Conservation (phyloP, 1,140 invertebrate genomes). For the Oreohelix idahoensis region DNA sequence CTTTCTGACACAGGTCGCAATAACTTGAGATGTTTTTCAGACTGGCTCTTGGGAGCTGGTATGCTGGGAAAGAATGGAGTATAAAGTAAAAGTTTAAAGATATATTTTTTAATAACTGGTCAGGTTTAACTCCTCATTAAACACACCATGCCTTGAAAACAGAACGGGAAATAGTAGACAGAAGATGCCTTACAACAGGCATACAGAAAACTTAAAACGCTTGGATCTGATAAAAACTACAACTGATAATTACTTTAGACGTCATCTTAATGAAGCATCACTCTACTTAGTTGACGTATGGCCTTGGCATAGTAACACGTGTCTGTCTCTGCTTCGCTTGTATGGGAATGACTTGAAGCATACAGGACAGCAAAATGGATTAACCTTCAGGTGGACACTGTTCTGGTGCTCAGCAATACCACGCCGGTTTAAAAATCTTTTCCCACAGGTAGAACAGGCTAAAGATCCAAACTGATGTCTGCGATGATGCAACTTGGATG, state of each 20-base stretch:
- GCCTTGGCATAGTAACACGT: background rate
- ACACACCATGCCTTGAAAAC: background rate
- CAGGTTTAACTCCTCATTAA: background rate
- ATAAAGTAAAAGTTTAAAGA: background rate
- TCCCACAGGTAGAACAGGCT: slow-evolving; percentile 1
- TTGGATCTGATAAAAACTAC: no score
- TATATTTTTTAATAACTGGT: background rate
- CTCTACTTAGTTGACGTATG: background rate
- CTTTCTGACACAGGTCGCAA: slow-evolving; percentile 23
- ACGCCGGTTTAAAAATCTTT: background rate
- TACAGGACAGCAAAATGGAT: background rate
- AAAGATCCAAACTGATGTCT: background rate
- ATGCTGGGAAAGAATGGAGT: slow-evolving; percentile 25
- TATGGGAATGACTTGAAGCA: slow-evolving; percentile 4
- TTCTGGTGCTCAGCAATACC: slow-evolving; percentile 15
- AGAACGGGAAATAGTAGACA: background rate
- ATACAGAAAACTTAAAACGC: no score
- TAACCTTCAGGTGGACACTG: slow-evolving; percentile 19
- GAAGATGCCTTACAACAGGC: background rate
- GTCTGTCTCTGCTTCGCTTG: slow-evolving; percentile 5
- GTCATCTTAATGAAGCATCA: no score
- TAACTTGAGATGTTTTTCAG: background rate
- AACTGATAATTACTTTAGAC: no score
- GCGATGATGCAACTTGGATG: background rate
- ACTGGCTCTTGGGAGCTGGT: background rate